These are phyloP conservation scores for Odontamblyopus lacepedii DNA, from an alignment of 2,797 vertebrate species.

Conservation along the genomic window DNA sequence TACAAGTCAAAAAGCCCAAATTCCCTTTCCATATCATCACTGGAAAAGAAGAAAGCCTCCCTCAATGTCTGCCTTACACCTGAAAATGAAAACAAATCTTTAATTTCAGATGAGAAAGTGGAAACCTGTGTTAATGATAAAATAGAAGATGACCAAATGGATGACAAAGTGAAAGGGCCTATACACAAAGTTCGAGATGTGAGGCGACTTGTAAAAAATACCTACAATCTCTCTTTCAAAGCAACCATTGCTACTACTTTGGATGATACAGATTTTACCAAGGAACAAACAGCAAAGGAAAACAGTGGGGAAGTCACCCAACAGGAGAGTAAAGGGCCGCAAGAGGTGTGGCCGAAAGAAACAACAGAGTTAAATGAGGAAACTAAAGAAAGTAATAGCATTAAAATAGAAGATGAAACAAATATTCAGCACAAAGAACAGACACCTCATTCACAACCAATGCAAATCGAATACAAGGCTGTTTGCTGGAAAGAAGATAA, in stretches of 20 bases:
- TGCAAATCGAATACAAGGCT: conserved; percentile 82
- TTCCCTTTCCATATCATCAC: conserved; percentile 61
- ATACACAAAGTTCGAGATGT: conserved; percentile 88
- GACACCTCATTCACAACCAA: conserved; percentile 57
- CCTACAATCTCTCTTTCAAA: conserved; percentile 85
- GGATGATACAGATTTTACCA: conserved; percentile 32
- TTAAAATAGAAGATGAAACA: conserved; percentile 35
- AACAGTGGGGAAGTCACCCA: conserved; percentile 6
- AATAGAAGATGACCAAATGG: conserved; percentile 51
- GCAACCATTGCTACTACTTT: conserved; percentile 37
- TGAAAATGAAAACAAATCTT: conserved; percentile 60
- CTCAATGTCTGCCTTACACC: conserved; percentile 61
- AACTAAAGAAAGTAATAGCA: conserved; percentile 30
- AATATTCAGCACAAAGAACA: conserved; percentile 51
- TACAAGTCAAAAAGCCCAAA: conserved; percentile 74
- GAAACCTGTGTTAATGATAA: conserved; percentile 33
- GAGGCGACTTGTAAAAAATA: conserved; percentile 89
- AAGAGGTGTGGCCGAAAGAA: conserved; percentile 26
- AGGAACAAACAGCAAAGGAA: conserved; percentile 20
- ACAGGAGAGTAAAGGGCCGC: conserved; percentile 16
- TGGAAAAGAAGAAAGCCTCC: conserved; percentile 72
- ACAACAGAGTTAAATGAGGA: conserved; percentile 18
- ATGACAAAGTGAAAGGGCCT: conserved; percentile 66
- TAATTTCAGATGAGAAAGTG: conserved; percentile 24
- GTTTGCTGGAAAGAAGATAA: conserved; percentile 78